Evolutionary conservation across 2,113 vertebrate species (phyloP), one percentile per base, ranked within the genome.

Genomic region (Rhegmatorhina hoffmannsi): DNA sequence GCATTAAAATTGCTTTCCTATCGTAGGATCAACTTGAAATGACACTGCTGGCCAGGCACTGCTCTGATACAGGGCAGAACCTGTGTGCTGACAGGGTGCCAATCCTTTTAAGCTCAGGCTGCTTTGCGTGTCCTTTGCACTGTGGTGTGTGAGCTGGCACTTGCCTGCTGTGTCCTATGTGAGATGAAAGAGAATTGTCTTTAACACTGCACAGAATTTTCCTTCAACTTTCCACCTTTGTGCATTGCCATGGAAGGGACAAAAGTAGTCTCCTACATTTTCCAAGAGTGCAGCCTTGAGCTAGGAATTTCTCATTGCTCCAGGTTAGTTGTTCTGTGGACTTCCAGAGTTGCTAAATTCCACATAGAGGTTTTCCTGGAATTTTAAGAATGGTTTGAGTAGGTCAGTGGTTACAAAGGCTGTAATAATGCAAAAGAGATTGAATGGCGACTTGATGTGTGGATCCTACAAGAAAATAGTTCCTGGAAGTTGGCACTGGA

Each of bases 171-270:
- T 52, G 34, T 38, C n/a, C 69, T 29, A 11, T 26, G 52, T 52
- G 20, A 29, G 36, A 12, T 5, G 55, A 59, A 59, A 62, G 56
- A 85, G 31, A 6, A 25, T 60, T 49, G 12, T 28, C 50, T 36
- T 40, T 52, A 28, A 26, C 25, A 8, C 17, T n/a, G 40, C 24
- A 38, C 33, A 17, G 13, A 40, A 15, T 7, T 82, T 77, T 23
- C 25, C 38, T 70, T 79, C 70, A 73, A 1, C 49, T 68, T 96
- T 36, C 38, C 16, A 14, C 14, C 9, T 69, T 11, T 25, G 18
- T 56, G 38, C 21, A 49, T 59, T n/a, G 11, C 2, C 0, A 0
- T 21, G n/a, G 43, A 53, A 83, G 55, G 29, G 31, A 38, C 2
- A 9, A 69, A 69, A 62, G 62, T 18, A 20, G 28, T n/a, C 29